Evolutionary conservation across 2,888 invertebrate species (phyloP).

Genomic region (Caenorhabditis drosophilae): DNA sequence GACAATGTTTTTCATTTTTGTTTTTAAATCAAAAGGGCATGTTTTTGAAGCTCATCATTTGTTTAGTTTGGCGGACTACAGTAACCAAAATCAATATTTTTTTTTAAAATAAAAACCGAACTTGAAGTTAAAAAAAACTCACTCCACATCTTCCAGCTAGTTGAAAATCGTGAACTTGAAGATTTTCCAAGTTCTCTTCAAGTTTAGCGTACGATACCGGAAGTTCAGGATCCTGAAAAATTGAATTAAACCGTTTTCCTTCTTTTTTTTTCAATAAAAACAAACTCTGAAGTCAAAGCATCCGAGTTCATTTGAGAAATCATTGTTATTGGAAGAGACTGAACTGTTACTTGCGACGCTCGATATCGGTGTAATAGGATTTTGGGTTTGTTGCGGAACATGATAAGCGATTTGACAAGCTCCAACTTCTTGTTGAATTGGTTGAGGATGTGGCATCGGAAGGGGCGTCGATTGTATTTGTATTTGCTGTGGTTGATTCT

Average conservation of each 20-base stretch:
- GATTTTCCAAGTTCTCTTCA: slow-evolving; percentile 27
- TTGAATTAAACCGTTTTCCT: too few species aligned
- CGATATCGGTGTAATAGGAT: slow-evolving; percentile 28
- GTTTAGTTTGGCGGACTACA: too few species aligned
- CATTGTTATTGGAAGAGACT: slow-evolving; percentile 10
- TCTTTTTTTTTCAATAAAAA: slow-evolving; percentile 2
- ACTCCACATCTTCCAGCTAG: slow-evolving; percentile 25
- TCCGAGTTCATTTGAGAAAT: slow-evolving; percentile 27
- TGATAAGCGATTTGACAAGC: too few species aligned
- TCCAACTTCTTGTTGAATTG: slow-evolving; percentile 9
- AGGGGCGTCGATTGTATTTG: not conserved
- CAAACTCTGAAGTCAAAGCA: slow-evolving; percentile 24
- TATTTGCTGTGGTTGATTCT: slow-evolving; percentile 8
- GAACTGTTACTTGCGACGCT: slow-evolving; percentile 36
- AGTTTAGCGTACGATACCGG: slow-evolving; percentile 27
- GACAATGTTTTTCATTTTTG: too few species aligned
- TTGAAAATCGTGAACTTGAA: slow-evolving; percentile 28
- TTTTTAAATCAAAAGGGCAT: too few species aligned
- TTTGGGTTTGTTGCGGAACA: slow-evolving; percentile 15
- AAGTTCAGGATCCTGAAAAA: slow-evolving; percentile 29
- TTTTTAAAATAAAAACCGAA: not conserved
- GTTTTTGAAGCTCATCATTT: too few species aligned
- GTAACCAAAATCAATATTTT: not conserved
- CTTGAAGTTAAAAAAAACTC: not conserved
- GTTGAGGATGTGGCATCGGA: slow-evolving; percentile 8